Evolutionary conservation across 2,888 invertebrate genomes (phyloP).

Genomic region (Pecten maximus): DNA sequence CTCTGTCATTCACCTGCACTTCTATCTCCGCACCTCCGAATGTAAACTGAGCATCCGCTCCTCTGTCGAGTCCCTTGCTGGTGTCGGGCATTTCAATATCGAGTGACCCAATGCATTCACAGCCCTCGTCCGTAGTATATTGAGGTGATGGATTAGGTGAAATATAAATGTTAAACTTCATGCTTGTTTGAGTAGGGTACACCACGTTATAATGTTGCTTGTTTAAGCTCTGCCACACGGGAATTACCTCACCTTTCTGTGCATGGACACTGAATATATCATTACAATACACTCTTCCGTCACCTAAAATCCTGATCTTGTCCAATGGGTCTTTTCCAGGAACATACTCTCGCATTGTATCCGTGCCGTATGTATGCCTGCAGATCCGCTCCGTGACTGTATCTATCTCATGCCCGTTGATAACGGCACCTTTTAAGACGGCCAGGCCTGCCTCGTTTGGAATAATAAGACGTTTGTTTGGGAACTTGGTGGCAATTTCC

Average conservation of each 20-base stretch:
- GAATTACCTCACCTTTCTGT: not conserved
- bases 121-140: not conserved
- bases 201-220: not conserved
- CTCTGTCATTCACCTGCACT: not conserved
- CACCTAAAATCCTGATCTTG: not conserved
- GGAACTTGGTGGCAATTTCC: not conserved
- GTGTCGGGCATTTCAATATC: constrained; percentile 3
- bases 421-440: not conserved
- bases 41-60: constrained; percentile 13
- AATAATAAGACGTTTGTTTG: not conserved
- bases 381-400: not conserved
- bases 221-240: not conserved
- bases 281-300: not conserved
- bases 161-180: not conserved
- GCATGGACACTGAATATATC: not conserved
- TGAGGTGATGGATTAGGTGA: not conserved
- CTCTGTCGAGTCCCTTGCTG: not conserved
- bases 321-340: not conserved
- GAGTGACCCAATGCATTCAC: not conserved
- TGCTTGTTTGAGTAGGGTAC: not conserved
- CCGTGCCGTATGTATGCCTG: not conserved
- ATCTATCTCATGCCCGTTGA: not conserved
- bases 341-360: not conserved
- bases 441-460: not conserved
- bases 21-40: constrained; percentile 35